Evolutionary conservation across 2,888 invertebrate species (phyloP).

Genomic region (Thumatha senex): DNA sequence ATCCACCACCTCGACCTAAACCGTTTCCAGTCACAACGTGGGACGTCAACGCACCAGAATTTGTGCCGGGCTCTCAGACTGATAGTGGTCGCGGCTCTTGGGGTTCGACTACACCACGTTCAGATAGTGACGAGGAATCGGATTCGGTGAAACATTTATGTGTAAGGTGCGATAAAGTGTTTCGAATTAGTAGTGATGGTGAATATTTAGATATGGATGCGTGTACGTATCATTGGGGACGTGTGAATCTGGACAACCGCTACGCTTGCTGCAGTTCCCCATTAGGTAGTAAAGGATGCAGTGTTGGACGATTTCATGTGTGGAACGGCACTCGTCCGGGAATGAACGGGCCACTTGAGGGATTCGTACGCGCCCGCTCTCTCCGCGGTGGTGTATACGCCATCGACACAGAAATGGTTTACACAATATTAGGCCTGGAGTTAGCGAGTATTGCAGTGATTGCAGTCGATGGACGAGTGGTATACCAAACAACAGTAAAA

Average conservation of each 20-base stretch:
- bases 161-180: no score
- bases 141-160: conserved; percentile 19
- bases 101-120: conserved; percentile 28
- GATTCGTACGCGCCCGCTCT: conserved; percentile 85
- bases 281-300: conserved; percentile 85
- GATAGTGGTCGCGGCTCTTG: conserved; percentile 51
- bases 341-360: conserved; percentile 88
- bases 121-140: conserved; percentile 82
- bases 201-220: no score
- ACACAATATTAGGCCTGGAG: conserved; percentile 93
- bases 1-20: conserved; percentile 76
- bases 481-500: no score
- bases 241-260: no score
- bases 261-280: conserved; percentile 71
- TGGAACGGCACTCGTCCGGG: conserved; percentile 89
- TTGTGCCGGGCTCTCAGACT: conserved; percentile 83
- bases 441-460: conserved; percentile 88
- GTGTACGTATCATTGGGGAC: no score
- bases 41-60: conserved; percentile 87
- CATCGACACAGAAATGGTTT: conserved; percentile 98
- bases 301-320: conserved; percentile 86
- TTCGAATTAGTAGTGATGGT: no score
- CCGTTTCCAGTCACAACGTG: conserved; percentile 66
- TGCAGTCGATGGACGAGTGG: no score
- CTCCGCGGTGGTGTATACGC: conserved; percentile 87